Evolutionary conservation across 2,113 vertebrate species (phyloP), one percentile per base, ranked within the genome.

Genomic region (Hypomesus transpacificus): DNA sequence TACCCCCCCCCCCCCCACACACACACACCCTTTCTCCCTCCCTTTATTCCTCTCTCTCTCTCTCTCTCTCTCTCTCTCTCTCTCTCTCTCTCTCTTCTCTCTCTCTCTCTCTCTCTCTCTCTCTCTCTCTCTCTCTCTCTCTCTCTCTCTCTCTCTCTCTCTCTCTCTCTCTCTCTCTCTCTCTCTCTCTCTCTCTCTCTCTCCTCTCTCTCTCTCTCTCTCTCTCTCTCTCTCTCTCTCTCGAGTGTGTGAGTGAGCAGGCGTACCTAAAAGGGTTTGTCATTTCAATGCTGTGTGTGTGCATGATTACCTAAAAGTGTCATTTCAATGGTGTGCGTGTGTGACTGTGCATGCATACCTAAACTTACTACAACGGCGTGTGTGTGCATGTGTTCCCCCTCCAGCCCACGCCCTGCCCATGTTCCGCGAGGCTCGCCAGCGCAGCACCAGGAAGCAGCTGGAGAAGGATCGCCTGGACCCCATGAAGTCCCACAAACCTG

Each of bases 371-470:
- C 20, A 5, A 21, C 0, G 18, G 58, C 70, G 16, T 72, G 24
- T 24, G 61, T 78, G 69, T 78, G 65, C 73, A 69, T 86, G 21
- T 66, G 78, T 63, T 85, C 74, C 85, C 28, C 80, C 74, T 75
- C 31, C 75, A 99, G 97, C 97, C 70, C 97, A 99, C 54, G 96
- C 96, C 0, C 88, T 99, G 84, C 97, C 96, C 0, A 98, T 98
- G 97, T 99, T 98, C 93, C 93, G 96, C n/a, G 97, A 99, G 78
- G 96, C 97, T 76, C 93, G 95, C 66, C 97, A 98, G 28, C 90
- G 94, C 78, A 98, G 97, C 82, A 99, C 96, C 0, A 92, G 95
- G 67, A 99, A 98, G 66, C 97, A 98, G 86, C 91, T 98, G 90
- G 97, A 99, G 86, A 98, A 97, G 86, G 97, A 98, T 84, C 85